phyloP scores from a whole-genome alignment of 2,797 vertebrate species.

The Lepilemur ruficaudatus region DNA sequence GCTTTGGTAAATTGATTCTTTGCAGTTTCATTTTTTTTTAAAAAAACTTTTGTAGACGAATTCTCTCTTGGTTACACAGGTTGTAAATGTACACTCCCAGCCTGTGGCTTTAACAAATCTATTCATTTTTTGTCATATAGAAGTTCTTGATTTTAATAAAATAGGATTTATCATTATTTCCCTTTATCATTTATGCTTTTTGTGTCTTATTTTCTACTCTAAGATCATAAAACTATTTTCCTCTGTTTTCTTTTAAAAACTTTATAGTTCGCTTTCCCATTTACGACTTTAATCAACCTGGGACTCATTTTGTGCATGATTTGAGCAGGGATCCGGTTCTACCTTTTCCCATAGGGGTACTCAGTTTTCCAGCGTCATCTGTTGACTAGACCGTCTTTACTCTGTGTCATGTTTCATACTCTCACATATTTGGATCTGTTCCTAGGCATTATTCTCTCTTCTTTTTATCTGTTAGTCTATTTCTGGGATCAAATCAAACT shows the following conservation, averaged over 20 bases:
- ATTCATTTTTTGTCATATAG: not conserved
- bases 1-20: not conserved
- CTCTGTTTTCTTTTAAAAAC: not conserved
- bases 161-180: not conserved
- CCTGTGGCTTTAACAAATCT: not conserved
- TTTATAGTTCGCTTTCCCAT: not conserved
- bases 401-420: not conserved
- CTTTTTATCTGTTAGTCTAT: not conserved
- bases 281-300: not conserved
- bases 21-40: not conserved
- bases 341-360: not conserved
- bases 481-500: not conserved
- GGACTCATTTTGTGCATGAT: not conserved
- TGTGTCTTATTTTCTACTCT: not conserved
- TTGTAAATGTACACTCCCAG: not conserved
- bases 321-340: not conserved
- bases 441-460: not conserved
- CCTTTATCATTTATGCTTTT: not conserved
- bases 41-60: not conserved
- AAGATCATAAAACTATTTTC: not conserved
- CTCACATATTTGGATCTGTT: not conserved
- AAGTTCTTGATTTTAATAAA: not conserved
- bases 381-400: not conserved
- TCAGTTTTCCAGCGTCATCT: not conserved
- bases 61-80: not conserved